phyloP scores from a whole-genome alignment of 1,140 invertebrate species.

The Drosophila leontia region DNA sequence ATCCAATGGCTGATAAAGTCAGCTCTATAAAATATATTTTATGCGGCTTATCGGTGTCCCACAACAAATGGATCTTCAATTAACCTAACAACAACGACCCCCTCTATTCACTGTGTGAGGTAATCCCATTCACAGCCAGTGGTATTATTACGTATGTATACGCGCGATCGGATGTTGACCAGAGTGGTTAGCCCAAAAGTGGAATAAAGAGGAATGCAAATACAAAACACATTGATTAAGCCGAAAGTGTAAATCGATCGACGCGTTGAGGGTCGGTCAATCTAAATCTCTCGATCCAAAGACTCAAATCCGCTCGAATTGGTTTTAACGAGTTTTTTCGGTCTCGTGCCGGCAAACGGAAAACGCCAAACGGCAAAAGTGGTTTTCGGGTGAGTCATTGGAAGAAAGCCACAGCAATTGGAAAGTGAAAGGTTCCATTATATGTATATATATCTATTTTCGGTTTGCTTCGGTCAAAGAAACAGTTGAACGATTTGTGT shows the following conservation, averaged over 20 bases:
- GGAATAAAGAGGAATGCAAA: constrained; percentile 20
- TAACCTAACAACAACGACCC: constrained; percentile 1
- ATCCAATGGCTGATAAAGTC: constrained; percentile 29
- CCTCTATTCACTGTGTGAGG: constrained; percentile 1
- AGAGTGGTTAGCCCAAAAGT: constrained; percentile 13
- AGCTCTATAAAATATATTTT: constrained; percentile 7
- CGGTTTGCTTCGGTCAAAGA: constrained; percentile 16
- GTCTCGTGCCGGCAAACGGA: constrained; percentile 42
- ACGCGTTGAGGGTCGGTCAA: constrained; percentile 22
- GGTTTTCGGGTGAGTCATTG: constrained; percentile 29
- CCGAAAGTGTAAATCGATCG: constrained; percentile 48
- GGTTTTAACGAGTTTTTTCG: constrained; percentile 22
- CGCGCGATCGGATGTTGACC: constrained; percentile 24
- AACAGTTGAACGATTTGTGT: constrained; percentile 56
- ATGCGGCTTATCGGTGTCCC: constrained; percentile 4
- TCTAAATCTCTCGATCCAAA: constrained; percentile 9
- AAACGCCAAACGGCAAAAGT: constrained; percentile 19
- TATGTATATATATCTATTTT: constrained; percentile 22
- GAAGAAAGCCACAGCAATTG: constrained; percentile 38
- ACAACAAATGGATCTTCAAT: constrained; percentile 20
- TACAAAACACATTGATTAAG: constrained; percentile 45
- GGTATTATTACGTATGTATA: constrained; percentile 32
- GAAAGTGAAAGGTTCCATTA: constrained; percentile 45
- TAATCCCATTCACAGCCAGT: constrained; percentile 24
- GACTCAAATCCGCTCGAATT: constrained; percentile 4